Base-by-base conservation (phyloP, 2,113 vertebrate species). In the Chionis minor region DNA sequence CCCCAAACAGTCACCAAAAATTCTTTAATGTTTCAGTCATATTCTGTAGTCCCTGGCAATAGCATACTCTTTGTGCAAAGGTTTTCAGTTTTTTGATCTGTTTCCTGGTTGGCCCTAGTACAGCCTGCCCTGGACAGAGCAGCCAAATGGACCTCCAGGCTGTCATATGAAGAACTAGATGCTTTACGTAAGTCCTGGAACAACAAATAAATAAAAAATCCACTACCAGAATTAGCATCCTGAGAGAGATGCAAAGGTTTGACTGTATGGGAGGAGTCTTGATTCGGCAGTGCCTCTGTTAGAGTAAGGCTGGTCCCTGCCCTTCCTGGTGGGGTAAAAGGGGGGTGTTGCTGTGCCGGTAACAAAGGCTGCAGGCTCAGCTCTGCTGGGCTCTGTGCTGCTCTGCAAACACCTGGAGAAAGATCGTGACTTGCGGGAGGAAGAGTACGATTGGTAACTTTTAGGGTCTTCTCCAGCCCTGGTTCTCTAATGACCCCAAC, bases 1-100 rank as follows among this genome's bases (percentile, higher is more conserved):
- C 51, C 83, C 77, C 69, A 91, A 95, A 96, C 23, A 96, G 94
- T 88, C 96, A 96, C 97, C 82, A 95, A 95, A 88, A 94, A 80
- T 66, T 94, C 79, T 69, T 92, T 88, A 95, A 93, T 86, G 88
- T 94, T 97, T 98, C 86, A 54, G 88, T 81, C 65, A 35, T 47
- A 35, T 85, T 94, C 35, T 81, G 16, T 83, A 87, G 92, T 90
- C 86, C 79, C 88, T 74, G 58, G 83, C 83, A 90, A 33, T 92
- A 94, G 81, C 27, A 38, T 49, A 66, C 59, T 71, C 84, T 92
- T 67, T 71, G 44, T 87, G 75, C n/a, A 49, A 90, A 55, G 54
- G 45, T 73, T 95, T 71, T 89, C 84, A 10, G 12, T 6, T 71
- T 83, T 95, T 93, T 86, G 54, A 38, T 95, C 62, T 94, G 66